These are phyloP conservation scores for Limnephilus rhombicus DNA, from an alignment of 2,888 invertebrate genomes.

Conservation along the genomic window DNA sequence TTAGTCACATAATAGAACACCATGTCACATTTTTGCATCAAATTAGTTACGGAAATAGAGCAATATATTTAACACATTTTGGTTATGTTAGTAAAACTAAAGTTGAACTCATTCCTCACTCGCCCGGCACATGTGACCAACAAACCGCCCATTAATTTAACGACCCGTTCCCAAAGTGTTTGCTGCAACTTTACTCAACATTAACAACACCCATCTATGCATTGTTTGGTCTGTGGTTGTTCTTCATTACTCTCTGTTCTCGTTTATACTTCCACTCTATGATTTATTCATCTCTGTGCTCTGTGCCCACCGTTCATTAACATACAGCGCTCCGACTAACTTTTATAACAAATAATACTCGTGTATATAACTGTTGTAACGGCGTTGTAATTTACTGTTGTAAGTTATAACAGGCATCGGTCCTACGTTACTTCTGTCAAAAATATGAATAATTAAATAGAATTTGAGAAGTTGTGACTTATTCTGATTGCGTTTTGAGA, in stretches of 20 bases:
- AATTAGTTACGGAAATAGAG: too few species aligned
- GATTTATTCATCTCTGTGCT: slow-evolving; percentile 1
- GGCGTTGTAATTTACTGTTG: neutral
- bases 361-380: neutral
- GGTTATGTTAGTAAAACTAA: neutral
- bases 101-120: neutral
- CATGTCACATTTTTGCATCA: too few species aligned
- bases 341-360: neutral
- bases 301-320: neutral
- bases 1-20: too few species aligned
- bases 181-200: neutral
- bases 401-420: neutral
- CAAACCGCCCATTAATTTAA: neutral
- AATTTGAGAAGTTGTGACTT: neutral
- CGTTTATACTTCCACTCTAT: neutral
- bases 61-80: too few species aligned
- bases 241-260: slow-evolving; percentile 1
- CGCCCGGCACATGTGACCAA: neutral
- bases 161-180: neutral
- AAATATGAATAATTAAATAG: neutral
- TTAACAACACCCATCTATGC: neutral
- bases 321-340: neutral
- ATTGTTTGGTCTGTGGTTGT: slow-evolving; percentile 1
- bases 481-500: neutral
- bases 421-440: neutral